Evolutionary conservation across 2,113 vertebrate species (phyloP).

Genomic region (Jaculus jaculus): DNA sequence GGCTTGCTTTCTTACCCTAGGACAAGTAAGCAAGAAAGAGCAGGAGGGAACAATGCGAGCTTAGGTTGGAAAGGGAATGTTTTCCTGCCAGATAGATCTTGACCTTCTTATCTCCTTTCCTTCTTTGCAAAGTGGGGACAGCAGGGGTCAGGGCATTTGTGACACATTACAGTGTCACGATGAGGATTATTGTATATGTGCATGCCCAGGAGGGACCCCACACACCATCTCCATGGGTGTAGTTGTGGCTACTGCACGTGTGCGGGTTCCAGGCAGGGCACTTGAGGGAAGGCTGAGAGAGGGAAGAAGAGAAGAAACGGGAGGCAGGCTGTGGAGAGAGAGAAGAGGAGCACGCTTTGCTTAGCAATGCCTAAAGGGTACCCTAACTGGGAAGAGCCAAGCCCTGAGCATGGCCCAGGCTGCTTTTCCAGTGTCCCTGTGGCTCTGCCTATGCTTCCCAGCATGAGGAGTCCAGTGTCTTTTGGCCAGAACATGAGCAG

Average conservation of each 20-base stretch:
- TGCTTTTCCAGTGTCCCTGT: not conserved
- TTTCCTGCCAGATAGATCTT: not conserved
- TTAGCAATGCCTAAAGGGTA: not conserved
- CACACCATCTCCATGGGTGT: not conserved
- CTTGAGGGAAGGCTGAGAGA: not conserved
- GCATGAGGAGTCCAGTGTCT: accelerated
- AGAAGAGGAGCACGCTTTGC: not conserved
- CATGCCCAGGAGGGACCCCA: not conserved
- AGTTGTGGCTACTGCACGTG: not conserved
- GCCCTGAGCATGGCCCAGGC: not conserved
- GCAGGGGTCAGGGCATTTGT: not conserved
- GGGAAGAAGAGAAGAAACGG: not conserved
- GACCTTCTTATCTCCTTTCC: not conserved
- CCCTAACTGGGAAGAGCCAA: not conserved
- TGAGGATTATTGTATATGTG: not conserved
- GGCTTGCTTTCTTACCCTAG: not conserved
- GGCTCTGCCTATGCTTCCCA: not conserved
- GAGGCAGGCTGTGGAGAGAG: too few species aligned
- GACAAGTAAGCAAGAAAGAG: not conserved
- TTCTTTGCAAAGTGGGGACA: not conserved
- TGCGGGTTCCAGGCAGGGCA: not conserved
- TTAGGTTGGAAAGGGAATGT: not conserved
- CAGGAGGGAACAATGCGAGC: not conserved
- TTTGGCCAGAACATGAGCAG: not conserved
- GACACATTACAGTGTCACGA: not conserved